Base-by-base conservation (phyloP, 1,140 invertebrate genomes). In the Bombyx mandarina region DNA sequence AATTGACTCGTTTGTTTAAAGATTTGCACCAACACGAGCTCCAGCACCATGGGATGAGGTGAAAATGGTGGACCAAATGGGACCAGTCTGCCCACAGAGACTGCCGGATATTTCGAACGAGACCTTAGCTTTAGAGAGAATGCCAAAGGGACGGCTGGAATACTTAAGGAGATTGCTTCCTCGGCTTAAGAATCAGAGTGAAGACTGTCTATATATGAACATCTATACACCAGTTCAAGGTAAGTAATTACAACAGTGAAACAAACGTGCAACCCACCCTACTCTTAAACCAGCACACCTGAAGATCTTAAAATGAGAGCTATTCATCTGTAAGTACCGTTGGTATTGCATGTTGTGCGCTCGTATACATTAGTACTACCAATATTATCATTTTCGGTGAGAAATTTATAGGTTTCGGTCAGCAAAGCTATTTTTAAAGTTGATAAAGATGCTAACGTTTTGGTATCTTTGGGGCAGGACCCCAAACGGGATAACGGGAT, bases 191-290 rank as follows among this genome's bases (percentile, higher is more conserved):
- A 96, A 98, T 75, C 97, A 99, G 83, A 96, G 94, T 69, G 98
- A 99, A 89, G 98, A 99, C 88, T 99, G 98, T 76, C 91, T 99
- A 35, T 98, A 98, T 80, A 90, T 99, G 71, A 99, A 99, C 80
- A 95, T 99, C 68, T 99, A 97, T 82, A 93, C 96, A 8, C 97
- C 98, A 3, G 93, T 94, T 6, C 94, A 94, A 92, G 96, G 97
- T 98, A 89, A 92, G 93, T 50, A 22, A 8, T 49, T 18, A 35
- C 26, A 35, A 35, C 4, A 35, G 26, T 35, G 26, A 35, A 0
- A 35, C 26, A 35, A 35, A 35, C 4, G 26, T 35, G 12, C 4
- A 35, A 35, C 26, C 4, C 4, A 0, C 26, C 26, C 26, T 35
- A 35, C 2, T 35, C 26, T 3, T 35, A 35, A 35, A 35, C 26